A percentile compares a stretch with the other conserved stretches of the same genome.
phyloP scores from a whole-genome alignment of 2,113 vertebrate genomes.

The Irena cyanogastra region DNA sequence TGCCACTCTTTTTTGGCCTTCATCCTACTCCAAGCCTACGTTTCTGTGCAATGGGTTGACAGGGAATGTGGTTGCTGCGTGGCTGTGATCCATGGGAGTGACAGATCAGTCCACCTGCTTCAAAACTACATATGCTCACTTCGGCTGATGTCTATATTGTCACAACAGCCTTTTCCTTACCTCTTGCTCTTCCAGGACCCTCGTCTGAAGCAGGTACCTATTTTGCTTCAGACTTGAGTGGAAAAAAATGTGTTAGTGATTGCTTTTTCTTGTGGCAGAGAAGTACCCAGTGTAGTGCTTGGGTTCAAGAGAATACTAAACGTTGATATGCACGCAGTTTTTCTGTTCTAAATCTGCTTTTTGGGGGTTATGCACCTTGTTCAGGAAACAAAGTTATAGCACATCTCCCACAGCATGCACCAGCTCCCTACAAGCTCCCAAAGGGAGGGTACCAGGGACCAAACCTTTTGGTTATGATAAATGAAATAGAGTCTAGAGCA shows the following conservation, averaged over 20 bases:
- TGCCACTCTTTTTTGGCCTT: neutral
- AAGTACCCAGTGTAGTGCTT: neutral
- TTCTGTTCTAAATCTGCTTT: neutral
- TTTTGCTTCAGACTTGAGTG: neutral
- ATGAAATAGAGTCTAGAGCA: neutral
- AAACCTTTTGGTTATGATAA: neutral
- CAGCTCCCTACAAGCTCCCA: neutral
- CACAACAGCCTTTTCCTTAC: neutral
- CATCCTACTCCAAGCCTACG: neutral
- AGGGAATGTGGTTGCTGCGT: neutral
- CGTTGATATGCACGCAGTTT: neutral
- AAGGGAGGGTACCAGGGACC: neutral
- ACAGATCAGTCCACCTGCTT: constrained; percentile 10
- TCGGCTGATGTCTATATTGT: neutral
- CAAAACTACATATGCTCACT: neutral
- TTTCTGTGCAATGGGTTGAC: neutral
- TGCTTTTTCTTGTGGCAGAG: neutral
- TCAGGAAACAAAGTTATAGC: neutral
- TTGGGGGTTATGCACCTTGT: neutral
- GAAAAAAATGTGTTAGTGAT: neutral
- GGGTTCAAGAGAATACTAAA: neutral
- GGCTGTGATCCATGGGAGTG: neutral
- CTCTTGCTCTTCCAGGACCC: neutral
- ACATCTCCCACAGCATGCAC: neutral
- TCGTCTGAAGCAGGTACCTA: neutral